Percentiles rank a stretch among this genome's conserved stretches.
These are phyloP conservation scores for Vandiemenella viatica DNA, from an alignment of 2,888 invertebrate genomes.

Conservation along the genomic window DNA sequence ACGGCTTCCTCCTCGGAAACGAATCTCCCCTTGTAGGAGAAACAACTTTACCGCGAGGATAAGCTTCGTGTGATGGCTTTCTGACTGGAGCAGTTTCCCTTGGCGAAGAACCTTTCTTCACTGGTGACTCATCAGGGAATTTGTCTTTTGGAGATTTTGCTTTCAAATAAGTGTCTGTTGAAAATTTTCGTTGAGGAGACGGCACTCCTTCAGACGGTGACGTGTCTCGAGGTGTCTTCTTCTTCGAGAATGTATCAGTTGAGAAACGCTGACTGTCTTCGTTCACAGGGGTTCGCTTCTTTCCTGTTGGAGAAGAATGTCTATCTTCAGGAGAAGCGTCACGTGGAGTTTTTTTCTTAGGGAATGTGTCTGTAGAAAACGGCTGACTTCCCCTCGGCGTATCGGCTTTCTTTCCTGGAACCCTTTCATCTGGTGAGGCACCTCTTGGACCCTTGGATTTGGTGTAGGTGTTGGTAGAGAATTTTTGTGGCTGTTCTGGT, in stretches of 20 bases:
- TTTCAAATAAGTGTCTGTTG: background rate
- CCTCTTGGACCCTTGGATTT: background rate
- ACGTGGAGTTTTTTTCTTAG: background rate
- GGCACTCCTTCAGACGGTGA: background rate
- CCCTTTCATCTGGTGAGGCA: background rate
- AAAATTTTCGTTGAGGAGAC: background rate
- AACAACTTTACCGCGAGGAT: slow-evolving; percentile 22
- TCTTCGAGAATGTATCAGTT: background rate
- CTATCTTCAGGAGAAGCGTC: slow-evolving; percentile 2
- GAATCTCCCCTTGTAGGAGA: slow-evolving; percentile 1
- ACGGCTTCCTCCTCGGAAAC: background rate
- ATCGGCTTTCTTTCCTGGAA: background rate
- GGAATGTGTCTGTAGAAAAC: slow-evolving; percentile 7
- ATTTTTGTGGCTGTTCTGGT: slow-evolving; percentile 14
- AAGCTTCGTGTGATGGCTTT: no score
- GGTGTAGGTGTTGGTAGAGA: background rate
- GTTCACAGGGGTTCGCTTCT: background rate
- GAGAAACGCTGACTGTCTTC: background rate
- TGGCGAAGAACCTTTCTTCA: slow-evolving; percentile 1
- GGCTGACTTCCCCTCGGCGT: background rate
- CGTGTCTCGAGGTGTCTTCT: background rate
- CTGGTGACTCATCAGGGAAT: background rate
- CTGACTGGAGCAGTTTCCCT: slow-evolving; percentile 28
- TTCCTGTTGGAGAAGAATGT: background rate
- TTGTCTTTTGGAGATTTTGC: background rate